Base-by-base conservation (phyloP, 2,113 vertebrate genomes). In the Eublepharis macularius region DNA sequence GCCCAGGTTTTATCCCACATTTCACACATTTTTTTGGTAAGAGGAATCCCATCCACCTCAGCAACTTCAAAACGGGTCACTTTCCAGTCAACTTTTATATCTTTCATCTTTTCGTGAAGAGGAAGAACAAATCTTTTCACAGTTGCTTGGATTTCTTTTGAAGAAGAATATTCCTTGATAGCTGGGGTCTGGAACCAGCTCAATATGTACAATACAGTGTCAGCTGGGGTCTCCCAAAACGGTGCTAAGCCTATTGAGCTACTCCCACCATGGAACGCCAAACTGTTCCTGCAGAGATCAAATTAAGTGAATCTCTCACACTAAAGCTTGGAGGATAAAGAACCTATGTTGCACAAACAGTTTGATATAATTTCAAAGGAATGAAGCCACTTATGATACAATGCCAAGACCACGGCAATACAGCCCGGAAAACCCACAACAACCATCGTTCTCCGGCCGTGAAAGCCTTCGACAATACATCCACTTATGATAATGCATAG, bases 1-100 rank as follows among this genome's bases (percentile, higher is more conserved):
- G 94, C 93, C 93, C 92, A 81, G 57, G 96, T 82, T 89, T 87
- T 81, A 60, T 96, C 90, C 95, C 93, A 95, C 0, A 1, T 68
- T 13, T 69, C 88, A n/a, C 6, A 49, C 0, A 39, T 86, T 13
- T 32, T 0, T 87, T 90, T 70, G 85, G 29, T 16, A 36, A 96
- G 0, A 2, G 43, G 79, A 79, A 95, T 0, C n/a, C 96, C 94
- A 8, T 92, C 77, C 16, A 95, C 0, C 77, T 96, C 94, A 43
- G 0, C 1, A 24, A 85, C 2, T 78, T 92, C 90, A 77, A 0
- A 0, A 45, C 6, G 47, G 4, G 0, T 0, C 0, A 69, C 0
- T 5, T 39, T 16, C 29, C 24, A 21, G 1, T 90, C 41, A 78
- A 95, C 66, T 39, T 76, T 90, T 54, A 94, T 63, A 12, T 92